Evolutionary conservation across 2,113 vertebrate species (phyloP), one percentile per base, ranked within the genome.

Genomic region (Thermophis baileyi): DNA sequence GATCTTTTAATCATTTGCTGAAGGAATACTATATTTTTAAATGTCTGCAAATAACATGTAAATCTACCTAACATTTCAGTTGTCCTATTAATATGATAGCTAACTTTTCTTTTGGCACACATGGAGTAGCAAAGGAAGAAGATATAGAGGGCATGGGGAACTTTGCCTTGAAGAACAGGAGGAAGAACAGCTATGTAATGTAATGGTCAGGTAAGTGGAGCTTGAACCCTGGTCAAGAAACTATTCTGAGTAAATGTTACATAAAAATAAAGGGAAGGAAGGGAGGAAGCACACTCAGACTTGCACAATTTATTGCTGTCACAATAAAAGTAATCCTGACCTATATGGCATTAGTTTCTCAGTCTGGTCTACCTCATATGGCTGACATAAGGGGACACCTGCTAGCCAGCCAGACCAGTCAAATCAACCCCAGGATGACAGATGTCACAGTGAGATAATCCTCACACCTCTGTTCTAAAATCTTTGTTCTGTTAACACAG

Each of bases 11-110:
- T 98, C 92, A 97, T 96, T 96, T 94, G 91, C 95, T 92, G 94
- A 91, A 94, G 96, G 92, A 95, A 94, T 94, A 95, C 89, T 95
- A 40, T 55, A 40, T 89, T 96, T 96, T 85, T 93, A 93, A 91
- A 97, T 97, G 97, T 96, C 88, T 87, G 89, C 89, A 96, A 96
- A 94, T 97, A 98, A 96, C 95, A 97, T 97, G 95, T 94, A 94
- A 97, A 97, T 97, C 96, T 97, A 97, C 95, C 96, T 95, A 97
- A 97, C 95, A 96, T 94, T 97, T 97, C 97, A 96, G 96, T 98
- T 98, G 98, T 97, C 97, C 95, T 63, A 18, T 95, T 97, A 98
- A 98, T 97, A 96, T 97, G 95, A 90, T 94, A 95, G 24, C 53
- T 96, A 86, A 94, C 94, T 95, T 95, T 91, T 94, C 51, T 69